These are phyloP conservation scores for Xenus cinereus DNA, from an alignment of 2,113 vertebrate genomes.

Conservation along the genomic window DNA sequence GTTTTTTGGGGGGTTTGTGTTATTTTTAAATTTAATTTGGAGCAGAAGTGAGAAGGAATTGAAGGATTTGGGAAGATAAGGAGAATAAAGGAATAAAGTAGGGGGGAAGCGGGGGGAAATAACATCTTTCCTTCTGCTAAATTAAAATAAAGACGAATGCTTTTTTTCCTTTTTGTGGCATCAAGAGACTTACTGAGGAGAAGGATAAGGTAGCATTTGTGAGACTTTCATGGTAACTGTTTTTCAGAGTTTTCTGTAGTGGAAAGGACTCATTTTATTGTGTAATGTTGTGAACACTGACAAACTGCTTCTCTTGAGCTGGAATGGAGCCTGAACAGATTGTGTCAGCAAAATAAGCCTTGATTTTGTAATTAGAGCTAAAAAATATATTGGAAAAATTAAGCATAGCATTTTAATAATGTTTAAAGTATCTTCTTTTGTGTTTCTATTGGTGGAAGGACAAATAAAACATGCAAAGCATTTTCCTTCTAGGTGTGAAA, in stretches of 20 bases:
- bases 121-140: neutral
- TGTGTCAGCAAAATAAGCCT: neutral
- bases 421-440: neutral
- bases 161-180: neutral
- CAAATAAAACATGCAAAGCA: neutral
- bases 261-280: neutral
- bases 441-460: neutral
- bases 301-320: neutral
- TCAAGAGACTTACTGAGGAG: neutral
- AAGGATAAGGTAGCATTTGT: neutral
- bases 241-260: neutral
- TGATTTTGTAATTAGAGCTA: neutral
- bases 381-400: neutral
- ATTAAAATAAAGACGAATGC: neutral
- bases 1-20: too few relatives aligned
- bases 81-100: neutral
- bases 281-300: neutral
- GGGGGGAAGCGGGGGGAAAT: too few relatives aligned
- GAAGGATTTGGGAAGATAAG: neutral
- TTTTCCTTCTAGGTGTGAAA: neutral
- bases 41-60: neutral
- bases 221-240: neutral
- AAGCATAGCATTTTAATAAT: neutral
- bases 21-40: neutral
- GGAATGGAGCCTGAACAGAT: neutral